These are phyloP conservation scores for Anguilla pacifica DNA, from an alignment of 2,797 vertebrate genomes.

Conservation along the genomic window DNA sequence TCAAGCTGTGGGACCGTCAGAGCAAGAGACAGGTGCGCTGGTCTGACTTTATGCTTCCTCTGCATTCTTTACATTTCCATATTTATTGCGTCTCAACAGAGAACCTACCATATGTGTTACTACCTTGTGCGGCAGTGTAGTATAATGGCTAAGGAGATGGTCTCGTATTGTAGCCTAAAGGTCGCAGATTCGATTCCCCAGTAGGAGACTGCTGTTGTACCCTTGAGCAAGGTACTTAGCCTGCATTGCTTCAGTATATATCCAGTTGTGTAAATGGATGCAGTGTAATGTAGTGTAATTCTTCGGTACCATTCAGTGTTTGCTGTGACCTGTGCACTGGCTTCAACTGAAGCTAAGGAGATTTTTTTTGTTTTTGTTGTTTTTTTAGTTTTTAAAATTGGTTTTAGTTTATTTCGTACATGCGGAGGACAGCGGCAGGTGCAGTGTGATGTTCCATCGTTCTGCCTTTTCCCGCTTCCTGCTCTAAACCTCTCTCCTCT, in stretches of 20 bases:
- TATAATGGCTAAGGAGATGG: neutral
- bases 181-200: too few relatives aligned
- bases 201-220: too few relatives aligned
- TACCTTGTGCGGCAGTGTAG: neutral
- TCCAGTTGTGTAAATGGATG: neutral
- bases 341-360: neutral
- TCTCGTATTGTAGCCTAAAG: too few relatives aligned
- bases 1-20: constrained; percentile 83
- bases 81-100: neutral
- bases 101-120: neutral
- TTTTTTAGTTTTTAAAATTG: neutral
- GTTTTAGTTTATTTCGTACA: neutral
- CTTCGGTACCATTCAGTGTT: neutral
- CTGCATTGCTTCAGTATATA: too few relatives aligned
- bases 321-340: neutral
- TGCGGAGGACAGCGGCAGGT: neutral
- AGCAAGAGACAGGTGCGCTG: constrained; percentile 77
- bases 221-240: too few relatives aligned
- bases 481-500: neutral
- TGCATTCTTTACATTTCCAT: neutral
- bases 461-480: neutral
- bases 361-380: too few relatives aligned
- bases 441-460: neutral
- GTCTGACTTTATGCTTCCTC: neutral
- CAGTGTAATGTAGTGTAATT: neutral